A percentile compares a stretch with the other conserved stretches of the same genome.
Conservation (phyloP, 2,888 invertebrate genomes). For the Synanthedon formicaeformis region DNA sequence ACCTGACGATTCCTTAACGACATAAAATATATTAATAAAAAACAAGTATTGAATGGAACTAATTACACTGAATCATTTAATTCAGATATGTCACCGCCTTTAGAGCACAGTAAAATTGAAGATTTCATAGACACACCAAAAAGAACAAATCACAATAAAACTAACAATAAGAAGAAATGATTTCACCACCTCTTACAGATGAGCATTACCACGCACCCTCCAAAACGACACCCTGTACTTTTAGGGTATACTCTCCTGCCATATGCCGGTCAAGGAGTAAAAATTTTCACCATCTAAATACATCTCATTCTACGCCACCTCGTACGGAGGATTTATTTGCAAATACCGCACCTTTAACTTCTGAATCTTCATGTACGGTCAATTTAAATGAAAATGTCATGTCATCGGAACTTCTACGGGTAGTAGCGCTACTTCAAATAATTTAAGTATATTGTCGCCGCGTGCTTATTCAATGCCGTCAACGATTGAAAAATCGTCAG, state of each 20-base stretch:
- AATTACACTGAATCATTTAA: background rate
- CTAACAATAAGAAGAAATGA: background rate
- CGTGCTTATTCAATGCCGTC: slow-evolving; percentile 22
- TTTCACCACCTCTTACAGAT: background rate
- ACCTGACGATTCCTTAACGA: background rate
- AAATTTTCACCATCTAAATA: slow-evolving; percentile 29
- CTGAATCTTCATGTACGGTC: too few species aligned
- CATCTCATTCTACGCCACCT: too few species aligned
- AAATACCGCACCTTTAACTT: too few species aligned
- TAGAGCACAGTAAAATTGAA: background rate
- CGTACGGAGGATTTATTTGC: too few species aligned
- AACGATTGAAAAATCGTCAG: slow-evolving; percentile 25
- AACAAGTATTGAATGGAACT: background rate
- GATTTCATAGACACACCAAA: background rate
- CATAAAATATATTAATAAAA: too few species aligned
- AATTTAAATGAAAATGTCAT: too few species aligned
- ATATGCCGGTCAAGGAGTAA: slow-evolving; percentile 61
- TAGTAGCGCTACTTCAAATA: slow-evolving; percentile 13
- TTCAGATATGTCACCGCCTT: background rate
- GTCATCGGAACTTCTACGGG: too few species aligned
- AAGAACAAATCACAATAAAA: background rate
- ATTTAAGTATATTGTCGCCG: slow-evolving; percentile 30
- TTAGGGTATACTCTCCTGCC: slow-evolving; percentile 48
- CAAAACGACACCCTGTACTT: slow-evolving; percentile 17
- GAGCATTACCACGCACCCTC: background rate